Conservation (phyloP, 2,113 vertebrate genomes). For the Triplophysa dalaica region DNA sequence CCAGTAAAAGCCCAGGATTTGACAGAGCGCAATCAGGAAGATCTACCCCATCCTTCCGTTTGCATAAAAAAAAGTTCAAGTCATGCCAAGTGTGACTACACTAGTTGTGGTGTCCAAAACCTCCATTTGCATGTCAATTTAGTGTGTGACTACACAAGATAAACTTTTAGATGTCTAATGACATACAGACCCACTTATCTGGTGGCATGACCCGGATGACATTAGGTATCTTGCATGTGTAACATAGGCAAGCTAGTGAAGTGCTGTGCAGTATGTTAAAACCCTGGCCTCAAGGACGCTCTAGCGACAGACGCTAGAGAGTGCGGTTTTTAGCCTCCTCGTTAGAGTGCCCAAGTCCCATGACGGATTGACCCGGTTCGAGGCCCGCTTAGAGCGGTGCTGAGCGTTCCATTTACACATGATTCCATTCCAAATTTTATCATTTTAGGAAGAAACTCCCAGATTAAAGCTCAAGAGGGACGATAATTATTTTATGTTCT, state of each 20-base stretch:
- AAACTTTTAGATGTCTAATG: not conserved
- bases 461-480: not conserved
- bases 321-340: no score
- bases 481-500: not conserved
- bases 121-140: conserved; percentile 24
- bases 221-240: not conserved
- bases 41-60: not conserved
- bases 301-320: no score
- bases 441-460: not conserved
- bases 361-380: no score
- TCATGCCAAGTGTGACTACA: not conserved
- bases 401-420: no score
- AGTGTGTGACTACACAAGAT: not conserved
- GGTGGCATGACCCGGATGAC: not conserved
- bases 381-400: no score
- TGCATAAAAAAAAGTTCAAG: conserved; percentile 2
- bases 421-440: not conserved
- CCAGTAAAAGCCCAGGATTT: conserved; percentile 11
- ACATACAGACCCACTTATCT: not conserved
- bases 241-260: no score
- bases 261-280: no score
- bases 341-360: no score
- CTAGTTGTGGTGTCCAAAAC: not conserved
- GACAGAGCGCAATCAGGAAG: conserved; percentile 1
- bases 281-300: no score